Base-by-base conservation (phyloP, 1,140 invertebrate species). In the Atopsyche davidsoni region DNA sequence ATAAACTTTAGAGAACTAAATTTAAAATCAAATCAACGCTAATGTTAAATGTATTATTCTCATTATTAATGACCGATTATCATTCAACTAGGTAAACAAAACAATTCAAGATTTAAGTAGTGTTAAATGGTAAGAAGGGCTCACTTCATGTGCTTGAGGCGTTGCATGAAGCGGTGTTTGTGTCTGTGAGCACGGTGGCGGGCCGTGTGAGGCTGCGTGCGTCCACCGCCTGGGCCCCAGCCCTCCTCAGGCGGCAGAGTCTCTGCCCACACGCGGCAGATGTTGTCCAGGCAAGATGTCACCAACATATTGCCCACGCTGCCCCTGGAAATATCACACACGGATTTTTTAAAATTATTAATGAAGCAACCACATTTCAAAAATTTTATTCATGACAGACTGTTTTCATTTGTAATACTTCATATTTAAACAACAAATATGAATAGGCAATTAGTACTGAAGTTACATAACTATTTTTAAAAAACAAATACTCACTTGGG, bases 211-310 rank as follows among this genome's bases (percentile, higher is more conserved):
- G 48, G 69, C 64, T 13, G 70, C 63, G 53, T 63, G 63, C 46
- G 64, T 58, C 52, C 62, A 59, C 51, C 64, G 60, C 51, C 70
- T 59, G 58, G 64, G 59, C 51, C 70, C 69, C 70, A 69, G 66
- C 22, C 94, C 92, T 79, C 97, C 66, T 98, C 95, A 1, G 94
- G 93, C 44, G 97, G 76, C 53, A 97, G 84, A 2, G 95, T 98
- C 74, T 99, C 95, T 16, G 93, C 90, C 96, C 96, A 99, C 57
- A 99, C 83, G 41, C 96, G 84, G 65, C 95, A 98, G 58, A 98
- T 98, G 72, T 98, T 98, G 70, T 99, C 96, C 60, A 89, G 79
- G 73, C 96, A 98, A 11, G 94, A 98, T 36, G 96, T 98, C 21
- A 99, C 90, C 55, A 99, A 70, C 84, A 97, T 96, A 72, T 99